Evolutionary conservation across 2,888 invertebrate species (phyloP), one percentile per base, ranked within the genome.

Genomic region (Tenthredo distinguenda): DNA sequence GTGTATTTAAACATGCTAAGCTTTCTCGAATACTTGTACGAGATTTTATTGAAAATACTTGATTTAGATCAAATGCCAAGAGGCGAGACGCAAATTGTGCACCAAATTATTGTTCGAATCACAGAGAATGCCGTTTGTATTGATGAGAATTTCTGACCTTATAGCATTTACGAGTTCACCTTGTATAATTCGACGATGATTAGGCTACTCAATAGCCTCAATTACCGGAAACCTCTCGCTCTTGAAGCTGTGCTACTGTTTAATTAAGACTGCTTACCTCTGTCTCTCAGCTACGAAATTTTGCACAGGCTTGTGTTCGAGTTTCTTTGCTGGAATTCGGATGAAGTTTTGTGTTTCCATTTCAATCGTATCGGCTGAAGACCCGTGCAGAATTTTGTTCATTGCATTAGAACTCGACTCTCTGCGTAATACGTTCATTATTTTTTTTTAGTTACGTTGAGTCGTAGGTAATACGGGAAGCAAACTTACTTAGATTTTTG

Each of bases 361-460:
- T 31, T 50, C 47, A 21, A 77, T 31, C 15, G 50, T 31, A 47
- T 26, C 50, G 50, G 55, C 31, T 77, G 31, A 77, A 34, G 55
- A 31, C 10, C n/a, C 50, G 77, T 77, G 26, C 18, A 77, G 47
- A 55, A 50, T 18, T 77, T 47, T 31, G 5, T 50, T 55, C 77
- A 77, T 31, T 34, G n/a, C 77, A 9, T 77, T 31, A 55, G 55
- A 77, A 50, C 55, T 55, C 47, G 77, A 77, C 34, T 77, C 55
- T 15, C 77, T 77, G 55, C 18, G 34, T n/a, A 26, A 55, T 50
- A 55, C 72, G n/a, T 43, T 55, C 3, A 77, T 77, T 74, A 50
- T 26, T 77, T 15, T 26, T 15, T 26, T 2, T 55, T 18, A 40
- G 18, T 26, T n/a, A 40, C 40, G 3, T 21, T 5, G 6, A 58